These are phyloP conservation scores for Ceratina japonica DNA, from an alignment of 1,140 invertebrate genomes.

Conservation along the genomic window DNA sequence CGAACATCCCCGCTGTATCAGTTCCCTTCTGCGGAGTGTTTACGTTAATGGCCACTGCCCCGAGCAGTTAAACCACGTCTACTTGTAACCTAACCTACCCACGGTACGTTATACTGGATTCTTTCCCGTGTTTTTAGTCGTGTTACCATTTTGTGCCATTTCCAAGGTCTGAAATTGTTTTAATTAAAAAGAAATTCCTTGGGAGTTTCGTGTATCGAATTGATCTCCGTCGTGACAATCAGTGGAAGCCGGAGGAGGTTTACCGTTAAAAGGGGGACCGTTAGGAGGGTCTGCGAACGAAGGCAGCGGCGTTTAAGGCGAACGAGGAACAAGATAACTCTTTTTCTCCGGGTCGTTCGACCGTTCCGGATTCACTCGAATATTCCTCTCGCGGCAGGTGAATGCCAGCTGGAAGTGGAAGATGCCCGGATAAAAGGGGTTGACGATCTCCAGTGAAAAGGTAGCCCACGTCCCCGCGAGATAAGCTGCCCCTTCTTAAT, in stretches of 20 bases:
- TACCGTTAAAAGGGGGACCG: background rate
- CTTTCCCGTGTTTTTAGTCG: too few relatives aligned
- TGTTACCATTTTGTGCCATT: too few relatives aligned
- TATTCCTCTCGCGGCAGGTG: conserved; percentile 33
- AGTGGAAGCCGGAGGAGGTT: too few relatives aligned
- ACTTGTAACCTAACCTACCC: background rate
- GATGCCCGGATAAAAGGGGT: conserved; percentile 49
- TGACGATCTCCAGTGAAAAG: conserved; percentile 53
- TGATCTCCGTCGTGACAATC: too few relatives aligned
- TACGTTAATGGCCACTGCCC: conserved; percentile 8
- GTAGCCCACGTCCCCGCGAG: conserved; percentile 1
- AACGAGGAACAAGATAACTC: conserved; percentile 37
- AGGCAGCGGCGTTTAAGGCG: conserved; percentile 23
- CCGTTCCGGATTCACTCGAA: conserved; percentile 44
- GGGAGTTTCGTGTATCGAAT: too few relatives aligned
- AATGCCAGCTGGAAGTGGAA: conserved; percentile 46
- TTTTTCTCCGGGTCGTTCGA: conserved; percentile 33
- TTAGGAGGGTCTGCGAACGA: background rate
- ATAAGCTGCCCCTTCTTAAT: conserved; percentile 49
- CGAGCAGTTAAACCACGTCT: background rate
- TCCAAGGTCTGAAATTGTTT: too few relatives aligned
- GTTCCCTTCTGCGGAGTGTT: background rate
- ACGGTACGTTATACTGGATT: background rate
- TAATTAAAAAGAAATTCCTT: too few relatives aligned
- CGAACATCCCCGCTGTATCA: background rate